Base-by-base conservation (phyloP, 92 coral and sea anemone species). In the Actinernus sp. region DNA sequence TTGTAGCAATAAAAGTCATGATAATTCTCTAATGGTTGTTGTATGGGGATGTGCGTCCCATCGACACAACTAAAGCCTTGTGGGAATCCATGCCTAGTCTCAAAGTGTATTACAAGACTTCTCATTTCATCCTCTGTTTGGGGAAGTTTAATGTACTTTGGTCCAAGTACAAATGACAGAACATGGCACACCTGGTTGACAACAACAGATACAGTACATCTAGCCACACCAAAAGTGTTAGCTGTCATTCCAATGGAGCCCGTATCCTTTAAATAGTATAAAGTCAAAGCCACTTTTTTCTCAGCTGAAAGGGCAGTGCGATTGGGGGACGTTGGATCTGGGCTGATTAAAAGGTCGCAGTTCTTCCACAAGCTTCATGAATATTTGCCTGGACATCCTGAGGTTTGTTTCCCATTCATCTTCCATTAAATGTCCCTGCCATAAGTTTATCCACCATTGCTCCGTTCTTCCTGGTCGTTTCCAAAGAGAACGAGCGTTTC, bases 231-330 rank as follows among this genome's bases (percentile, higher is more conserved):
- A 82, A 82, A 73, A 5, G 81, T 58, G 41, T 74, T 63, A 37
- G 76, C 88, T 12, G 81, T 72, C 81, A 81, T 81, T 24, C 31
- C 31, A 46, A 81, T 23, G 9, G 81, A 55, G n/a, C 88, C 87
- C 28, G 32, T 41, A 57, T 71, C 87, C 49, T 80, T 80, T 12
- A 81, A 60, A 30, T 44, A 81, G 45, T 81, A 81, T 12, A 71
- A 30, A 13, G 88, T 72, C 21, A 71, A 1, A 18, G 81, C 69
- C 17, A 81, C 22, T 52, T 81, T 61, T 44, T 81, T 81, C 24
- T 63, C 76, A 0, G 55, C 75, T 27, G 65, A 46, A 21, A 80
- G 60, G 0, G 65, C 89, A 49, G 33, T 58, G 21, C 5, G 27
- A n/a, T 50, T 65, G 13, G 61, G n/a, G 49, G 12, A 73, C 62